These are phyloP conservation scores for Empis stercorea DNA, from an alignment of 2,888 invertebrate genomes.

Conservation along the genomic window DNA sequence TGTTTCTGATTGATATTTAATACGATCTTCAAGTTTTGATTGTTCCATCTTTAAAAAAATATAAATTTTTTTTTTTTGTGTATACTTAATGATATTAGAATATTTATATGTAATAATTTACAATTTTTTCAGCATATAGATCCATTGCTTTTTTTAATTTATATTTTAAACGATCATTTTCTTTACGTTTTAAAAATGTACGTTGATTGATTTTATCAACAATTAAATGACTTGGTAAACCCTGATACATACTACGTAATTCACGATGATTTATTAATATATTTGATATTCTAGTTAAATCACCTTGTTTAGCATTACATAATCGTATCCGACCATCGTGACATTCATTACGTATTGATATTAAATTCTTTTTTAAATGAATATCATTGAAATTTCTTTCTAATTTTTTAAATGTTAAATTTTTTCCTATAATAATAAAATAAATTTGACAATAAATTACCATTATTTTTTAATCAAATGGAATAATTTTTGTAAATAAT, in stretches of 20 bases:
- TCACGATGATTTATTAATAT: slow-evolving; percentile 27
- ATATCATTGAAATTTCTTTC: not conserved
- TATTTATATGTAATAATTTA: slow-evolving; percentile 11
- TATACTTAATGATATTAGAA: too few relatives aligned
- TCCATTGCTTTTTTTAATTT: slow-evolving; percentile 20
- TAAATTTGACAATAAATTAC: too few relatives aligned
- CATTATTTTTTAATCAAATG: too few relatives aligned
- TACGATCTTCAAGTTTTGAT: slow-evolving; percentile 25
- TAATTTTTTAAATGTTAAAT: not conserved
- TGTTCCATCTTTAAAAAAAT: slow-evolving; percentile 19
- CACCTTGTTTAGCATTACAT: slow-evolving; percentile 22
- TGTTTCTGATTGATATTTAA: slow-evolving; percentile 28
- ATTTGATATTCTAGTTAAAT: slow-evolving; percentile 25
- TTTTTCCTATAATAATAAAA: too few relatives aligned
- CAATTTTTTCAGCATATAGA: slow-evolving; percentile 23
- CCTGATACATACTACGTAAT: slow-evolving; percentile 29
- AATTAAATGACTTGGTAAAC: slow-evolving; percentile 29
- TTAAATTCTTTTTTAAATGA: not conserved
- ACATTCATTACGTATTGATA: slow-evolving; percentile 19
- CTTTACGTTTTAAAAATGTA: slow-evolving; percentile 32
- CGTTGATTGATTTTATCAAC: slow-evolving; percentile 32
- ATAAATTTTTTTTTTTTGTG: not conserved
- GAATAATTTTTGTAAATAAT: slow-evolving; percentile 1
- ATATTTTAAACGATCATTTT: slow-evolving; percentile 27
- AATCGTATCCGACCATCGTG: slow-evolving; percentile 27